phyloP scores from a whole-genome alignment of 2,888 invertebrate genomes.

The Scaptomyza tumidula region DNA sequence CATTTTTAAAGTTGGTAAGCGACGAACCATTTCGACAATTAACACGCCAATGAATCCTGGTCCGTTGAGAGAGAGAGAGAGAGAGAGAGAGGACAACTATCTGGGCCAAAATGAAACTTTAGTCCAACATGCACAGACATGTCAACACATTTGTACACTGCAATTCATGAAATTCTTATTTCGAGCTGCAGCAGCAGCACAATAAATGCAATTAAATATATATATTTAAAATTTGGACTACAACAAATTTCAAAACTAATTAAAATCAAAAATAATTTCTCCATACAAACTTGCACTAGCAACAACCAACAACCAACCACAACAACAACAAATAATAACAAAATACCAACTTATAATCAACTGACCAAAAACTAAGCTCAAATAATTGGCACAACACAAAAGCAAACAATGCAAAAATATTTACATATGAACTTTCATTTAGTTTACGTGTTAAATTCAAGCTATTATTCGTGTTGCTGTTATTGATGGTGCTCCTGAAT shows the following conservation, averaged over 20 bases:
- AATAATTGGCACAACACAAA: conserved; percentile 49
- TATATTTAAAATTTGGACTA: conserved; percentile 25
- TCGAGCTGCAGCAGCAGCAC: not conserved
- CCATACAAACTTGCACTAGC: conserved; percentile 11
- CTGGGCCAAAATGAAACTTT: conserved; percentile 16
- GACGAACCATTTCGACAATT: conserved; percentile 54
- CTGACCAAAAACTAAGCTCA: conserved; percentile 48
- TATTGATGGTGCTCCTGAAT: conserved; percentile 31
- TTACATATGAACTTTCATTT: conserved; percentile 67
- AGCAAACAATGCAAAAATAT: conserved; percentile 65
- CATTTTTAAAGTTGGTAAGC: conserved; percentile 54
- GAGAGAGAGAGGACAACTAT: conserved; percentile 7
- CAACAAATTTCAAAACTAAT: conserved; percentile 23
- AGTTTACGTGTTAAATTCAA: conserved; percentile 31
- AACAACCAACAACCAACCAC: not conserved
- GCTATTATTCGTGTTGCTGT: conserved; percentile 28
- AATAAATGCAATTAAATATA: conserved; percentile 32
- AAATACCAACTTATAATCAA: conserved; percentile 50
- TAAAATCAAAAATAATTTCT: conserved; percentile 13
- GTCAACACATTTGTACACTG: not conserved
- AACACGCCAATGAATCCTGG: conserved; percentile 51
- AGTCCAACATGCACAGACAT: conserved; percentile 11
- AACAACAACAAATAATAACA: conserved; percentile 20
- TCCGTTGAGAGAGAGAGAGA: conserved; percentile 1
- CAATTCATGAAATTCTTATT: conserved; percentile 11